These are phyloP conservation scores for Fopius arisanus DNA, from an alignment of 1,140 invertebrate genomes.

Conservation along the genomic window DNA sequence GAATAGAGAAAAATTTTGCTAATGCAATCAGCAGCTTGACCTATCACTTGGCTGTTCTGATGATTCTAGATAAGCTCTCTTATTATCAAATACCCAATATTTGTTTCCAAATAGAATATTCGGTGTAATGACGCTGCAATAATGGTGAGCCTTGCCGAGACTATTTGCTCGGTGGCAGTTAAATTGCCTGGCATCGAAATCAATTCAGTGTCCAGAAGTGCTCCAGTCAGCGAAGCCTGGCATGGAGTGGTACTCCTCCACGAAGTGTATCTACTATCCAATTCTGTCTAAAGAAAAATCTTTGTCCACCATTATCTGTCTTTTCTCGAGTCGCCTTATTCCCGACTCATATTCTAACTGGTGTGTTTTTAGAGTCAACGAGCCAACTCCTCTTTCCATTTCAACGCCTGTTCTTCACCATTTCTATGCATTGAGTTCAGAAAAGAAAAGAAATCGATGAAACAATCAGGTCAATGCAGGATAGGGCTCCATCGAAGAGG, in stretches of 20 bases:
- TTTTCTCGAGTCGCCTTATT: neutral
- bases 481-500: neutral
- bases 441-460: slow-evolving; percentile 28
- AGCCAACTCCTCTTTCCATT: neutral
- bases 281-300: slow-evolving; percentile 1
- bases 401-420: neutral
- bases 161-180: neutral
- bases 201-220: neutral
- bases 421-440: slow-evolving; percentile 5
- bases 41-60: too few relatives aligned
- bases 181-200: neutral
- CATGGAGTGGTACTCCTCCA: neutral
- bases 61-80: too few relatives aligned
- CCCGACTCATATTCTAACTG: neutral
- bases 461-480: neutral
- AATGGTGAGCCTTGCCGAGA: neutral
- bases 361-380: neutral
- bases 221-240: neutral
- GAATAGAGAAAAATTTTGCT: neutral
- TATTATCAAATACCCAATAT: too few relatives aligned
- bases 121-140: neutral
- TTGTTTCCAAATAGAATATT: too few relatives aligned
- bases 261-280: slow-evolving; percentile 17
- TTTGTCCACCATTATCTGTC: neutral
- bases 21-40: neutral